Base-by-base conservation (phyloP, 2,888 invertebrate species). In the Cryptocephalus moraei region DNA sequence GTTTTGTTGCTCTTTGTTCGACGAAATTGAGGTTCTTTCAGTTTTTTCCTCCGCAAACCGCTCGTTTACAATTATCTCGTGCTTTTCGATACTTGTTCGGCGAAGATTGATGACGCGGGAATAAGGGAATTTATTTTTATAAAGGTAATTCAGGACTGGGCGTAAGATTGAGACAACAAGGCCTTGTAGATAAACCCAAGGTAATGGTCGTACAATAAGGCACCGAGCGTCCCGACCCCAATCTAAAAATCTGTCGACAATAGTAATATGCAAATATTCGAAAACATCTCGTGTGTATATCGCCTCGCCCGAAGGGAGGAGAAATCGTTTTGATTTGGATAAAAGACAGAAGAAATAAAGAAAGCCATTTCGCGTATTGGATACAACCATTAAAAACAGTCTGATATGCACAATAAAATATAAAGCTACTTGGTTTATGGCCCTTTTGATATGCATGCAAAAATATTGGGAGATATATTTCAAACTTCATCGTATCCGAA, bases 331-430 rank as follows among this genome's bases (percentile, higher is more conserved):
- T 49, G 54, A 56, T 56, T 54, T 54, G 54, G 52, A 56, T 56
- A 56, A 56, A 54, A 54, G 56, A 54, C 53, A 53, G 38, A 46
- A 52, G 52, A 56, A 54, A 56, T 56, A 56, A 56, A 56, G 54
- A 53, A 61, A 52, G 61, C 63, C 62, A 63, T 65, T 66, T 61
- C 62, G 60, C 54, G 62, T 65, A 65, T 65, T 66, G 64, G 64
- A 66, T 65, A 65, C 63, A 63, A 58, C 64, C 66, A 66, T 65
- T 66, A 66, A 66, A 65, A 64, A 63, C 65, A 61, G 60, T 65
- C 63, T 64, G 64, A 64, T 64, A 62, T 63, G 62, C 61, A 61
- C 64, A 60, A 64, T 65, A 65, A 65, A 64, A 64, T 63, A 65
- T 63, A 65, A 65, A 65, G 64, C 64, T 62, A 65, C 64, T 65